Base-by-base conservation (phyloP, 1,140 invertebrate species). In the Calosoma granatense region DNA sequence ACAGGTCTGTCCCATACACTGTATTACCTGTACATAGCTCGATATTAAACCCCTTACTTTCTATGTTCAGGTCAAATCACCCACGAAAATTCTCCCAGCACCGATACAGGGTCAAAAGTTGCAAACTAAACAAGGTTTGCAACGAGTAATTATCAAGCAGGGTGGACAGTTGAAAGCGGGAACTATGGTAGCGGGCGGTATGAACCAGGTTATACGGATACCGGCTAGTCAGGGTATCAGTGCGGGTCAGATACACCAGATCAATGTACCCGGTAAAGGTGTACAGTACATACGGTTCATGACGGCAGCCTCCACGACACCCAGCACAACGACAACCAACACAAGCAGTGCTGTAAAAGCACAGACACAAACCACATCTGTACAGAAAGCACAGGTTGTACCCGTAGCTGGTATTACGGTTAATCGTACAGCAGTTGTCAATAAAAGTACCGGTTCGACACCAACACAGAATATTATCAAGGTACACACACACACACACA, bases 261-360 rank as follows among this genome's bases (percentile, higher is more conserved):
- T 86, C 55, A 84, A 84, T 72, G 76, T 86, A 58, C 82, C 83
- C 19, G 82, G 83, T 12, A 79, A 82, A 75, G 82, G 84, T 81
- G 77, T 86, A 43, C 84, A 87, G 68, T 86, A 86, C 68, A 84
- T 88, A 2, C 74, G 85, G 64, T 72, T 88, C 56, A 79, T 88
- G 2, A 82, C 81, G 65, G 76, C 72, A 22, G 64, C 75, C 30
- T 70, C 65, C 39, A 65, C 73, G 57, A 64, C 63, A 43, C 67
- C 72, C 53, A 68, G 67, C 17, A 76, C 72, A 58, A 70, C 75
- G 9, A 65, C 72, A 22, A 73, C 74, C 19, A 47, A 17, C 15
- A 47, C 41, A 11, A 47, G 9, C 17, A 17, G 9, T 12, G 9
- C 41, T 47, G 4, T 17, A 17, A 47, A 17, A 6, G 17, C 41